Percentiles rank a stretch among this genome's conserved stretches.
Evolutionary conservation across 2,113 vertebrate genomes (phyloP).

Genomic region (Gadus macrocephalus): DNA sequence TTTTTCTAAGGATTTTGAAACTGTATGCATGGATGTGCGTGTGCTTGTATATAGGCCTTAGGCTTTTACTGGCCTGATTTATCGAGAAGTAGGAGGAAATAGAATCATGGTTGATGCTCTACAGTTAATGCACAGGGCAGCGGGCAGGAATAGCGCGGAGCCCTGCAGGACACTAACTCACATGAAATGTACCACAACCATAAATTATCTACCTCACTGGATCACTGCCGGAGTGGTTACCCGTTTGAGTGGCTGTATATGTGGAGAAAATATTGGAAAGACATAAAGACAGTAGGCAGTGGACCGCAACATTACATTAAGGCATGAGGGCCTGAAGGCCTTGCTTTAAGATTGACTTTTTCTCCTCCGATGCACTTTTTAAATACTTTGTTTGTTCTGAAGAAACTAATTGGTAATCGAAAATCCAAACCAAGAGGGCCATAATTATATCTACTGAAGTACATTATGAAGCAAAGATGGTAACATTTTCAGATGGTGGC

Average conservation of each 20-base stretch:
- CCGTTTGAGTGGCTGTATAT: background rate
- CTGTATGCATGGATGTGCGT: too few relatives aligned
- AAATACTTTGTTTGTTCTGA: background rate
- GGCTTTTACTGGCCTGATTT: too few relatives aligned
- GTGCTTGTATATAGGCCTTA: too few relatives aligned
- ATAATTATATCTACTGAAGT: too few relatives aligned
- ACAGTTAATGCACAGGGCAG: conserved; percentile 4
- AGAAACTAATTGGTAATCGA: background rate
- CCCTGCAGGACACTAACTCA: conserved; percentile 3
- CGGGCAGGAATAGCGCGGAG: background rate
- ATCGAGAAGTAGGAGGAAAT: conserved; percentile 2
- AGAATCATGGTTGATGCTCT: conserved; percentile 11
- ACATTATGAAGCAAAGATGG: too few relatives aligned
- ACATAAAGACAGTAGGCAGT: background rate
- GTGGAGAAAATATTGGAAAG: background rate
- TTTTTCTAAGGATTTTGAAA: too few relatives aligned
- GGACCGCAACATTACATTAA: background rate
- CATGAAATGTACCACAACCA: conserved; percentile 2
- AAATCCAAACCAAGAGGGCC: background rate
- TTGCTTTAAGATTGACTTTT: background rate
- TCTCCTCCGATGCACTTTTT: background rate
- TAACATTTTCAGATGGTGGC: too few relatives aligned
- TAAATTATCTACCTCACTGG: conserved; percentile 16
- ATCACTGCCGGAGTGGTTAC: conserved; percentile 1
- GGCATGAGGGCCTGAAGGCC: background rate